Evolutionary conservation across 1,140 invertebrate genomes (phyloP), one percentile per base, ranked within the genome.

Genomic region (Sitophilus oryzae): DNA sequence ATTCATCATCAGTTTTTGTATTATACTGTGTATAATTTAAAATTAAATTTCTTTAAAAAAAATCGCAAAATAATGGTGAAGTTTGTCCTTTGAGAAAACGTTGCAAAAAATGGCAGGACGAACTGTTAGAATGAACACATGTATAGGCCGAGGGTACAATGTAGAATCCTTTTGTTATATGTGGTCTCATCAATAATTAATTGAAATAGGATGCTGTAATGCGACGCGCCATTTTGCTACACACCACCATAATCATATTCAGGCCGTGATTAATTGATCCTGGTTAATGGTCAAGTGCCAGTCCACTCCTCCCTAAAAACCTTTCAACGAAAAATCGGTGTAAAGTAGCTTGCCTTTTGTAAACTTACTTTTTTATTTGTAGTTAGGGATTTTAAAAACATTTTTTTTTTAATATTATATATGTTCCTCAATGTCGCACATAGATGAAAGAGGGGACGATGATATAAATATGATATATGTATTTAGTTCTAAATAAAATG

Each of bases 131-230:
- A n/a, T 15, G 11, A 38, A 15, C 47, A 22, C 47, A 38, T 38
- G 20, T 38, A 49, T 34, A 20, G 15, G 25, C 34, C 18, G 11
- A 19, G 23, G 49, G 22, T 40, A 43, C 20, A 52, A 52, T 52
- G 49, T 52, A 37, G 38, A 52, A 21, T 47, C 37, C 52, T 55
- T 55, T 55, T 55, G 43, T 55, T 55, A 47, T 48, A 48, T 47
- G 22, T 35, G 44, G 45, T 20, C 45, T 37, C 52, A 48, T 55
- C 52, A 55, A 55, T 55, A 55, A 55, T 48, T 55, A 55, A 55
- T 55, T 55, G 52, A 48, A 55, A 55, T 55, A 55, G 52, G 52
- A 55, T 41, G 36, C 44, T 55, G 52, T 55, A 55, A 53, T 53
- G 44, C 42, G 52, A 53, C 52, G 36, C 44, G 52, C 52, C 52